These are phyloP conservation scores for Gymnothorax javanicus DNA, from an alignment of 2,797 vertebrate genomes.

Conservation along the genomic window DNA sequence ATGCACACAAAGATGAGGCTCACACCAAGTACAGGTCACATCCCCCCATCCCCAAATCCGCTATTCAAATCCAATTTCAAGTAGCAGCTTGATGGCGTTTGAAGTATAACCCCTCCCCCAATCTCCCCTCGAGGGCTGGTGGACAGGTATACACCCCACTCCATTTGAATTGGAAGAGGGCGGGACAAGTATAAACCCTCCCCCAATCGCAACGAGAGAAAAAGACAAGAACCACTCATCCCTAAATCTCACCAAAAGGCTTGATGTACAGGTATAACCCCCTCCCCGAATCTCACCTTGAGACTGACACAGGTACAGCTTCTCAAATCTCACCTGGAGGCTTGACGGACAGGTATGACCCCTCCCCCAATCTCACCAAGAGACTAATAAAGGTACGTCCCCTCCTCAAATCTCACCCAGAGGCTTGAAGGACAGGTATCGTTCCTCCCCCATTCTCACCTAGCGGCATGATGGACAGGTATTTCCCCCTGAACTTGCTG, in stretches of 20 bases:
- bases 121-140: not conserved
- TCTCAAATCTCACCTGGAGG: not conserved
- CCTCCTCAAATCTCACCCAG: not conserved
- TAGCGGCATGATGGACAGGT: constrained; percentile 92
- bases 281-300: not conserved
- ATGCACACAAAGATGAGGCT: constrained; percentile 2
- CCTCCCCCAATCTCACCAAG: not conserved
- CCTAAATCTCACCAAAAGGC: too few species aligned
- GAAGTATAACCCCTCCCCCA: not conserved
- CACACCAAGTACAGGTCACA: too few species aligned
- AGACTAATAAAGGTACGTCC: not conserved
- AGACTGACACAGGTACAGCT: not conserved
- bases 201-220: not conserved
- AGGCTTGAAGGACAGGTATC: not conserved
- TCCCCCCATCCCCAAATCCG: not conserved
- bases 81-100: too few species aligned
- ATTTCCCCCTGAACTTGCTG: constrained; percentile 97
- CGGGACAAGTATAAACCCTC: too few species aligned
- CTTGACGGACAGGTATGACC: not conserved
- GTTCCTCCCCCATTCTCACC: constrained; percentile 68
- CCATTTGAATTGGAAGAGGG: not conserved
- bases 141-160: not conserved
- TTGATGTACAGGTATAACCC: not conserved
- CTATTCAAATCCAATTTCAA: not conserved
- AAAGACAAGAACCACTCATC: not conserved